phyloP scores from a whole-genome alignment of 1,140 invertebrate genomes.

The Dolichoris vasculosae region DNA sequence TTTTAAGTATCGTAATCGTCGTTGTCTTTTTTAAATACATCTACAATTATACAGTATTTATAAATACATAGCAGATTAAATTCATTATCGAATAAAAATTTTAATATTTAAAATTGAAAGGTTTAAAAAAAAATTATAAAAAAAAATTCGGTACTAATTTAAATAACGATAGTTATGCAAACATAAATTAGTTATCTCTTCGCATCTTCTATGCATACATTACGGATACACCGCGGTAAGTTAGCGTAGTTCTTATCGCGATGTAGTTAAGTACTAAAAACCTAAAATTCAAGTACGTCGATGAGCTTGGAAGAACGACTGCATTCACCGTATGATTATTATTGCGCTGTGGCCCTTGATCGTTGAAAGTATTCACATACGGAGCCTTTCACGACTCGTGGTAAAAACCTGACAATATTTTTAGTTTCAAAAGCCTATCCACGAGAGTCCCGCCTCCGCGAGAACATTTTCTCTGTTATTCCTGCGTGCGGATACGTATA shows the following conservation, averaged over 20 bases:
- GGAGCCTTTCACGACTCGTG: background rate
- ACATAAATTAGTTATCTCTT: background rate
- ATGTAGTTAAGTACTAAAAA: background rate
- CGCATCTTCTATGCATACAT: background rate
- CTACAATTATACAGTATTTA: background rate
- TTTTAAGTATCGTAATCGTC: background rate
- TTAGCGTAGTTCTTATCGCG: background rate
- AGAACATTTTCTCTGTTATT: background rate
- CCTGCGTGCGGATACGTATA: background rate
- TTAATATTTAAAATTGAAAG: background rate
- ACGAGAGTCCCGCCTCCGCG: constrained; percentile 7
- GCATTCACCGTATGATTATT: constrained; percentile 3
- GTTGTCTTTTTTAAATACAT: background rate
- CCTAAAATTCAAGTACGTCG: background rate
- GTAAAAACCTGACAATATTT: constrained; percentile 44
- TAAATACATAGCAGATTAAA: background rate
- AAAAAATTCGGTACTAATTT: background rate
- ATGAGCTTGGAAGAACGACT: background rate
- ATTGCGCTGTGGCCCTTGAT: background rate
- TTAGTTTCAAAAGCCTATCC: constrained; percentile 24
- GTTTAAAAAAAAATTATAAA: background rate
- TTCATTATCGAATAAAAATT: background rate
- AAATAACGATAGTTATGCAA: too few relatives aligned
- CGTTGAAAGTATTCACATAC: background rate
- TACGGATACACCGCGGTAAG: background rate